Evolutionary conservation across 2,113 vertebrate species (phyloP), one percentile per base, ranked within the genome.

Genomic region (Perognathus longimembris): DNA sequence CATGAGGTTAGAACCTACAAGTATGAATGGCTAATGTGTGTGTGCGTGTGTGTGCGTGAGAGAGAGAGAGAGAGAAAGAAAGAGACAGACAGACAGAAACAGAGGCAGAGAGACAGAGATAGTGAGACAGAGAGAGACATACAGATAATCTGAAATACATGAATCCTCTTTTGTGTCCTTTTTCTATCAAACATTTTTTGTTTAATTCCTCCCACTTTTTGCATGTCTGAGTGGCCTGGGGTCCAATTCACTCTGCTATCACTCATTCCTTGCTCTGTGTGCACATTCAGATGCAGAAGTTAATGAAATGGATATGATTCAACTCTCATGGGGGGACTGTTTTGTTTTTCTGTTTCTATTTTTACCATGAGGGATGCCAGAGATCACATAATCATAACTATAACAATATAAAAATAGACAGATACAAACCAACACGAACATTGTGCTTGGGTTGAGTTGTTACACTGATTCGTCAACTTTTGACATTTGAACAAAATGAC

Each of bases 401-500:
- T 36, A 73, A 30, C 34, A 30, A 50, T 22, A 70, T 26, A 32
- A 50, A 70, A 61, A 61, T 24, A 82, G n/a, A 73, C 22, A 70
- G 30, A 50, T 70, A 77, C 1, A 59, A 42, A 34, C 26, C 15
- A 3, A 32, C 30, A 9, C 18, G 66, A 70, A 18, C n/a, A 67
- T 20, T 80, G 6, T 77, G 12, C 6, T 36, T 50, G 14, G 18
- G 17, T 67, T 78, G 45, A 67, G 57, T 3, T 63, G 18, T 6
- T 81, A 67, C 69, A 57, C 9, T 73, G 17, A 4, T 88, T 81
- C 50, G 30, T 77, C 38, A 69, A 1, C 74, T 86, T 85, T 89
- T 54, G 69, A 96, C 45, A 34, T 79, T 71, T 91, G 50, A 75
- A 54, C 38, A 85, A 70, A 28, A 66, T 71, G 63, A 8, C 45